A percentile compares a stretch with the other conserved stretches of the same genome.
phyloP scores from a whole-genome alignment of 2,113 vertebrate genomes.

The Cepphus grylle region DNA sequence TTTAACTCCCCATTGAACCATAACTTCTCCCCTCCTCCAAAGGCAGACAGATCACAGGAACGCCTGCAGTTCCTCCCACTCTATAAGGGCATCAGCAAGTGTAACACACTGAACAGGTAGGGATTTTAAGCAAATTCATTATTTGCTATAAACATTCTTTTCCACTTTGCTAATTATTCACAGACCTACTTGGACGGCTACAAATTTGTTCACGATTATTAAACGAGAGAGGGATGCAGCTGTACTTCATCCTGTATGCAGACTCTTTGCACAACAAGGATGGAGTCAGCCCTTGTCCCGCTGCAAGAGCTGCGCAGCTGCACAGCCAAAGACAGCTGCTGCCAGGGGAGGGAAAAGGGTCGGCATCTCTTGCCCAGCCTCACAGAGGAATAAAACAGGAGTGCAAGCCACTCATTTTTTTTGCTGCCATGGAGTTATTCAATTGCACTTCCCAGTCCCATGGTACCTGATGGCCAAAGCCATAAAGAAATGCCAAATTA shows the following conservation, averaged over 20 bases:
- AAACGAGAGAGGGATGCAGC: slow-evolving; percentile 10
- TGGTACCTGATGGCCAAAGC: neutral
- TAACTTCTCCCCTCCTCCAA: neutral
- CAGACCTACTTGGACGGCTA: neutral
- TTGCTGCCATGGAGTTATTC: neutral
- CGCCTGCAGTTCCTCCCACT: neutral
- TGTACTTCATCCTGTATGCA: neutral
- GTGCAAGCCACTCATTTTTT: neutral
- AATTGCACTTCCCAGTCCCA: neutral
- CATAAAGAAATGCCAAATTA: neutral
- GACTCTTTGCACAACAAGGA: neutral
- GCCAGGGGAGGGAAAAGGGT: neutral
- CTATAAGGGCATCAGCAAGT: neutral
- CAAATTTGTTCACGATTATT: neutral
- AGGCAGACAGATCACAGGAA: neutral
- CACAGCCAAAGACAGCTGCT: neutral
- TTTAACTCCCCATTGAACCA: neutral
- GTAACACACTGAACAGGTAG: neutral
- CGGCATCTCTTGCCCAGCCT: neutral
- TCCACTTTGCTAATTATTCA: neutral
- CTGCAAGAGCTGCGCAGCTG: slow-evolving; percentile 21
- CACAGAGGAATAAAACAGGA: neutral
- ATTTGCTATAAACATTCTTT: neutral
- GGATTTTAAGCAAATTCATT: slow-evolving; percentile 7
- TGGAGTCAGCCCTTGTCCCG: neutral